Percentiles rank a stretch among this genome's conserved stretches.
Conservation (phyloP, 2,888 invertebrate genomes). For the Lasius platythorax region DNA sequence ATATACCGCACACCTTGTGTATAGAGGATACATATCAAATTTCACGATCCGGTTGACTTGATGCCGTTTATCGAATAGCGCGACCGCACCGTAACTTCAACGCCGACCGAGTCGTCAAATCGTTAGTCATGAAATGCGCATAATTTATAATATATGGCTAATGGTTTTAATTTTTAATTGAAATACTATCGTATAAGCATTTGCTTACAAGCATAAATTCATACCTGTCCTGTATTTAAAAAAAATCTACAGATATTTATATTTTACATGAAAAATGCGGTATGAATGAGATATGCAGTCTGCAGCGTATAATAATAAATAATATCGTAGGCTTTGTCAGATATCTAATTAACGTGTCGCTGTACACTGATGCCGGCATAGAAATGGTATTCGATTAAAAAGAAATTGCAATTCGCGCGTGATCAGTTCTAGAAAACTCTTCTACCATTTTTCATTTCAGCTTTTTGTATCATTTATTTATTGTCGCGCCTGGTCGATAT, state of each 20-base stretch:
- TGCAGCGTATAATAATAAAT: slow-evolving; percentile 16
- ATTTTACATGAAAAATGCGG: background rate
- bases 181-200: slow-evolving; percentile 20
- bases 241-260: background rate
- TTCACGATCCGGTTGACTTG: slow-evolving; percentile 54
- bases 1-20: slow-evolving; percentile 12
- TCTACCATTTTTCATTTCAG: slow-evolving; percentile 13
- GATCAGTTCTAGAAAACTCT: background rate
- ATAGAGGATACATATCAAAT: slow-evolving; percentile 57
- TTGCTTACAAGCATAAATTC: slow-evolving; percentile 21
- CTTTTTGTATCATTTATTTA: slow-evolving; percentile 33
- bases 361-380: background rate
- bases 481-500: slow-evolving; percentile 26
- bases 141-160: slow-evolving; percentile 37
- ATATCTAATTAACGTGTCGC: slow-evolving; percentile 34
- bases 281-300: background rate
- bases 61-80: slow-evolving; percentile 38
- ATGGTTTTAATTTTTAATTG: slow-evolving; percentile 38
- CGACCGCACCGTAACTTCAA: slow-evolving; percentile 17
- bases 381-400: slow-evolving; percentile 7
- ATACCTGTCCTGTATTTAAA: background rate
- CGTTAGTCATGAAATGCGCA: slow-evolving; percentile 33
- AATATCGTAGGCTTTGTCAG: background rate
- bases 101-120: slow-evolving; percentile 32
- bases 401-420: slow-evolving; percentile 8